phyloP scores from a whole-genome alignment of 1,140 invertebrate species.

The Brachionus rubens region DNA sequence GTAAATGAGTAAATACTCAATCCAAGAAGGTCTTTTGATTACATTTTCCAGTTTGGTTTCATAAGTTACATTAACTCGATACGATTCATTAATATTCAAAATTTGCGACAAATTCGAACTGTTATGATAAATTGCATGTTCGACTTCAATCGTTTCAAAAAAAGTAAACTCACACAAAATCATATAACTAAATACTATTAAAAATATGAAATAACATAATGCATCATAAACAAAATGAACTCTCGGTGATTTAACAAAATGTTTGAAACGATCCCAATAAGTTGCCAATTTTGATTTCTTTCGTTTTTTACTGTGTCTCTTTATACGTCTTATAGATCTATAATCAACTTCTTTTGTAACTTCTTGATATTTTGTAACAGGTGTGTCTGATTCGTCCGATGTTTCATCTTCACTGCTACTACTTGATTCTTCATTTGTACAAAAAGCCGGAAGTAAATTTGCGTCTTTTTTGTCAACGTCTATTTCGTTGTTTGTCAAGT shows the following conservation, averaged over 20 bases:
- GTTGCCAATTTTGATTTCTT: slow-evolving; percentile 24
- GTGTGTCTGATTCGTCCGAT: background rate
- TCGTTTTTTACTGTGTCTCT: background rate
- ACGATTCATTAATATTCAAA: background rate
- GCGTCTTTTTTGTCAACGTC: slow-evolving; percentile 44
- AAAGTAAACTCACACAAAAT: slow-evolving; percentile 40
- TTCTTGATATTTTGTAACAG: background rate
- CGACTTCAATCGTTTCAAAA: slow-evolving; percentile 22
- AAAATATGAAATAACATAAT: slow-evolving; percentile 19
- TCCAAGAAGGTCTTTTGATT: slow-evolving; percentile 6
- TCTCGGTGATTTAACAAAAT: slow-evolving; percentile 39
- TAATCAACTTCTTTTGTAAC: background rate
- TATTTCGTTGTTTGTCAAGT: slow-evolving; percentile 42
- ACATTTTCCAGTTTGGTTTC: background rate
- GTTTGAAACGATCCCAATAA: slow-evolving; percentile 30
- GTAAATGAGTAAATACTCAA: slow-evolving; percentile 46
- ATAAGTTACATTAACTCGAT: background rate
- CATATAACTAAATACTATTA: slow-evolving; percentile 43
- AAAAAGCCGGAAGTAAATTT: slow-evolving; percentile 3
- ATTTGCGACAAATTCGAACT: background rate
- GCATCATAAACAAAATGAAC: slow-evolving; percentile 46
- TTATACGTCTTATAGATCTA: background rate
- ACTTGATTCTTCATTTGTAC: slow-evolving; percentile 23
- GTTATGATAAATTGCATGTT: background rate
- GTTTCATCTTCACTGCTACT: slow-evolving; percentile 41